Percentiles rank a stretch among this genome's conserved stretches.
Conservation (phyloP, 2,888 invertebrate genomes). For the Aromia moschata region DNA sequence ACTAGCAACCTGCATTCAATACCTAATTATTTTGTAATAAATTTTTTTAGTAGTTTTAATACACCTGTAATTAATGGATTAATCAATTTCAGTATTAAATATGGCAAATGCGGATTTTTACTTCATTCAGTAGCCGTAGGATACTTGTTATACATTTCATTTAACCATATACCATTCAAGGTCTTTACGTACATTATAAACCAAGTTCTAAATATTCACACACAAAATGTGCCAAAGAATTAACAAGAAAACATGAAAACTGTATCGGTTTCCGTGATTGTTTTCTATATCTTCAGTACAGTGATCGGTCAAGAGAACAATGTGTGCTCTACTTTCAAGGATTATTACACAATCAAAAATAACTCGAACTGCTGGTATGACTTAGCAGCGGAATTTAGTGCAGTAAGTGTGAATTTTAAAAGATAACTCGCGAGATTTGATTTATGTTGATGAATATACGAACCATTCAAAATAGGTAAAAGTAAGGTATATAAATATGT, state of each 20-base stretch:
- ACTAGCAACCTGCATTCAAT: too few species aligned
- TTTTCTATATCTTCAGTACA: slow-evolving; percentile 15
- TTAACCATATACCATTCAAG: slow-evolving; percentile 31
- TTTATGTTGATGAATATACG: too few species aligned
- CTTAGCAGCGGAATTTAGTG: slow-evolving; percentile 52
- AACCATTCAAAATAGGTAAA: too few species aligned
- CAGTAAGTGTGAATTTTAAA: slow-evolving; percentile 46
- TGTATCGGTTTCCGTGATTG: slow-evolving; percentile 23
- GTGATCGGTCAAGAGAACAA: slow-evolving; percentile 48
- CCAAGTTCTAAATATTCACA: slow-evolving; percentile 30
- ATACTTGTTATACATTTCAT: slow-evolving; percentile 35
- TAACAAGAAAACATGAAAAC: slow-evolving; percentile 30
- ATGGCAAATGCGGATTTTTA: too few species aligned
- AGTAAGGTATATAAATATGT: too few species aligned
- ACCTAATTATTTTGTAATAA: too few species aligned
- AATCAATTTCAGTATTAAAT: too few species aligned
- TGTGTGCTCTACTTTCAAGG: slow-evolving; percentile 58
- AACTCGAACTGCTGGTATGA: slow-evolving; percentile 60
- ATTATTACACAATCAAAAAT: slow-evolving; percentile 56
- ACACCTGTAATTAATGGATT: too few species aligned
- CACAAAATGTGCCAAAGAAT: slow-evolving; percentile 32
- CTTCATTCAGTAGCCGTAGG: slow-evolving; percentile 24
- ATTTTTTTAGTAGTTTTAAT: too few species aligned
- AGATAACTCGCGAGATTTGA: too few species aligned
- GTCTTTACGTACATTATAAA: slow-evolving; percentile 36